These are phyloP conservation scores for Scelioninae gen. 1 DNA, from an alignment of 2,888 invertebrate species.

Conservation along the genomic window DNA sequence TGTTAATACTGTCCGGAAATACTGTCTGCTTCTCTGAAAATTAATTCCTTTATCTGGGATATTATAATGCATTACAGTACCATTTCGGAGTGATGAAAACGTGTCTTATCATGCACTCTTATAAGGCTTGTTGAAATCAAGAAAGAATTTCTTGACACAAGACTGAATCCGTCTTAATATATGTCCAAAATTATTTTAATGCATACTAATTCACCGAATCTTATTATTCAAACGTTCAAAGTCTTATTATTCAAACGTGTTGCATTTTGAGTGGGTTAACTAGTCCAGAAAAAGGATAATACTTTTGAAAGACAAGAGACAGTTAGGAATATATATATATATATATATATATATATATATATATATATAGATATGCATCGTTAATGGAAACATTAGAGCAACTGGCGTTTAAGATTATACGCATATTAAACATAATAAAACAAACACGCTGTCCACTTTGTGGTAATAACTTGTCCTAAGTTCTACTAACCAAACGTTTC, in stretches of 20 bases:
- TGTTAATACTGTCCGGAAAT: slow-evolving; percentile 7
- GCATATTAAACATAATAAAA: slow-evolving; percentile 34
- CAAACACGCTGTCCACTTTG: slow-evolving; percentile 29
- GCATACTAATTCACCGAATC: too few species aligned
- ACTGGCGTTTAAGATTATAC: slow-evolving; percentile 21
- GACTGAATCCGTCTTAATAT: too few species aligned
- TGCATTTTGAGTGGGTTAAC: too few species aligned
- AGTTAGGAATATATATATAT: too few species aligned
- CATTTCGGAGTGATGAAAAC: neutral
- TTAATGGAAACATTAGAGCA: neutral
- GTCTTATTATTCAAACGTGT: too few species aligned
- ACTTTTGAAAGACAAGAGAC: too few species aligned
- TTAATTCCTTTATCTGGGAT: slow-evolving; percentile 29
- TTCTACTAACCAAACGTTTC: slow-evolving; percentile 31
- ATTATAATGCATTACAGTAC: slow-evolving; percentile 2
- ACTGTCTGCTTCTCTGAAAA: slow-evolving; percentile 7
- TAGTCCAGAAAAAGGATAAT: too few species aligned
- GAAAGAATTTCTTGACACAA: neutral
- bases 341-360: too few species aligned
- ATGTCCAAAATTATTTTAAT: too few species aligned
- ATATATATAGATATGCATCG: neutral
- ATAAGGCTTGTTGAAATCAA: too few species aligned
- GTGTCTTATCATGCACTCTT: neutral
- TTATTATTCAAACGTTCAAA: too few species aligned
- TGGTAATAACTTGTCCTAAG: slow-evolving; percentile 41